Evolutionary conservation across 23 tunicate genomes (phyloP), one percentile per base, ranked within the genome.

Genomic region (Styela clava): DNA sequence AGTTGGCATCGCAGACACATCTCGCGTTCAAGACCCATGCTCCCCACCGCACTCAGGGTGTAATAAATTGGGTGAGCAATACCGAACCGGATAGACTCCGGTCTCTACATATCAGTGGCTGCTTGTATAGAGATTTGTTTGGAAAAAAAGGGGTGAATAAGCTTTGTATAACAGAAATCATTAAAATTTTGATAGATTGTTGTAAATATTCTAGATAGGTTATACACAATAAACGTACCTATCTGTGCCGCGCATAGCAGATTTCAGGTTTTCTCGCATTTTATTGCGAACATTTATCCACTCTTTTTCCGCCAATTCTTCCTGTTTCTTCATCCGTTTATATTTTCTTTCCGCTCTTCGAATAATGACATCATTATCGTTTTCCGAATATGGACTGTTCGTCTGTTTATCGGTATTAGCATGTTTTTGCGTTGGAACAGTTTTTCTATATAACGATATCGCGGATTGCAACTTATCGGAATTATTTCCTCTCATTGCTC

Each of bases 231-330:
- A 44, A 44, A 44, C 1, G 23, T 21, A 89, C 95, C 95, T 85
- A 74, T 89, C 95, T 2, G 79, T 78, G 24, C 69, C 74, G 2
- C 74, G 22, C 78, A 89, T 85, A 21, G 95, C 76, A 2, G 83
- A 31, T 52, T 73, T 81, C 7, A 89, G 65, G 36, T 85, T 84
- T 52, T 52, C 79, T 68, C 78, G 80, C 52, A 89, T 61, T 0
- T 74, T 81, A 29, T 85, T 36, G 35, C 84, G 73, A 36, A 89
- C 21, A 1, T 36, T 71, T 23, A 82, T 73, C 29, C 72, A 72
- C 63, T 81, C 95, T 63, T 68, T 79, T 24, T 85, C 83, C 44
- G 63, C 79, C 56, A 76, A 18, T 52, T 51, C 61, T 74, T 81
- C 80, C 3, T 37, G 83, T 74, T 32, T 79, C 69, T 80, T 89